Percentiles rank a stretch among this genome's conserved stretches.
Conservation (phyloP, 2,797 vertebrate genomes). For the Xiphorhynchus erythropygius region DNA sequence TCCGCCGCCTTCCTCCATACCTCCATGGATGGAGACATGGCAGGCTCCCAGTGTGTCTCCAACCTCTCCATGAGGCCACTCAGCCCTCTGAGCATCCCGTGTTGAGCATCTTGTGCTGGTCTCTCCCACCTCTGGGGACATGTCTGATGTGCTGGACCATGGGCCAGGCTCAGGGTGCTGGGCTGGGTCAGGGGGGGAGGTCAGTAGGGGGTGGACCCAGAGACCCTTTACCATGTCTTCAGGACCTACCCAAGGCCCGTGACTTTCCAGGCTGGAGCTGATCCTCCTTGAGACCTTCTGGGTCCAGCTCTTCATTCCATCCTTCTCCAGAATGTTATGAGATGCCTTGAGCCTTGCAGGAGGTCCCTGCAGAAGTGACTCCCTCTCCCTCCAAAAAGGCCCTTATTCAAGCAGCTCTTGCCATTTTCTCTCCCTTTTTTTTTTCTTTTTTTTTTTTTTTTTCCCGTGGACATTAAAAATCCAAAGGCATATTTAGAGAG, state of each 20-base stretch:
- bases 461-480: slow-evolving; percentile 40
- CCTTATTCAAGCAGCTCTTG: neutral
- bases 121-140: neutral
- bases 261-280: neutral
- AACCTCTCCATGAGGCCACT: neutral
- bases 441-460: neutral
- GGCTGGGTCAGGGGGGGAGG: neutral
- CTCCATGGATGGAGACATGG: fast-evolving
- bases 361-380: neutral
- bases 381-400: neutral
- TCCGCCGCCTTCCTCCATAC: neutral
- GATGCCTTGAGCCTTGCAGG: neutral
- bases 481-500: slow-evolving; percentile 53
- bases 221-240: fast-evolving
- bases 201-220: too few relatives aligned
- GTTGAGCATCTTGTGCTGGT: fast-evolving
- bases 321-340: neutral
- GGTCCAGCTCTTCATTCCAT: neutral
- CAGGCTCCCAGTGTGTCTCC: fast-evolving
- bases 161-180: neutral
- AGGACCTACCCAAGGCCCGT: neutral
- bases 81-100: fast-evolving
- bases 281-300: neutral
- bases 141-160: fast-evolving
- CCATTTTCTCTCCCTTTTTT: neutral